Conservation (phyloP, 2,888 invertebrate species). For the Stenodera caucasica region DNA sequence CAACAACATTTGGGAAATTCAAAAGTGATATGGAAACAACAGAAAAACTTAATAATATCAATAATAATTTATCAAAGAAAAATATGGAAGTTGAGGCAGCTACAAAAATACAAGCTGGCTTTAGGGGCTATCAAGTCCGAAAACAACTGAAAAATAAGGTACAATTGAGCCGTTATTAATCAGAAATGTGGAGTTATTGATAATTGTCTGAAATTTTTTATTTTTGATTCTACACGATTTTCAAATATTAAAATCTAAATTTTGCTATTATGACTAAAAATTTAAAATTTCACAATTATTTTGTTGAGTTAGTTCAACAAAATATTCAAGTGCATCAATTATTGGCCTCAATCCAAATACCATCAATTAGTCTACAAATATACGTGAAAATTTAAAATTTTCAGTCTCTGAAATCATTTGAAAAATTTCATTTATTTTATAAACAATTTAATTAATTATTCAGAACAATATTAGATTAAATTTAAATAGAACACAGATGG, state of each 20-base stretch:
- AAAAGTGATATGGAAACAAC: constrained; percentile 37
- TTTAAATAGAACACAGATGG: constrained; percentile 15
- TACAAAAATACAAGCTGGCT: constrained; percentile 71
- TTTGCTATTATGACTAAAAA: too few species aligned
- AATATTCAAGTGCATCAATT: constrained; percentile 6
- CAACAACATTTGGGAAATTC: constrained; percentile 24
- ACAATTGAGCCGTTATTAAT: too few species aligned
- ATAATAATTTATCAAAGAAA: constrained; percentile 32
- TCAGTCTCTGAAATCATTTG: background rate
- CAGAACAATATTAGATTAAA: constrained; percentile 1
- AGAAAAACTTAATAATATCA: constrained; percentile 37
- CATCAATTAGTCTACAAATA: background rate
- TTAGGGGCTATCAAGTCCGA: constrained; percentile 66
- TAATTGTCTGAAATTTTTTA: background rate
- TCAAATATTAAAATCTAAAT: too few species aligned
- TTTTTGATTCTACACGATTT: background rate
- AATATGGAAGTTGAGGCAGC: constrained; percentile 58
- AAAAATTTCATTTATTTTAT: background rate
- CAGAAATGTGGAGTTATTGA: background rate
- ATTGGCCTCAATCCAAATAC: constrained; percentile 9
- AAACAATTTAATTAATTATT: constrained; percentile 15
- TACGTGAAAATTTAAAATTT: background rate
- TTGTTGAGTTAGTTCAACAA: too few species aligned
- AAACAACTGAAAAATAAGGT: constrained; percentile 55
- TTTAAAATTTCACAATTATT: too few species aligned